phyloP scores from a whole-genome alignment of 1,140 invertebrate genomes.

The Drosophila pseudoananassae region DNA sequence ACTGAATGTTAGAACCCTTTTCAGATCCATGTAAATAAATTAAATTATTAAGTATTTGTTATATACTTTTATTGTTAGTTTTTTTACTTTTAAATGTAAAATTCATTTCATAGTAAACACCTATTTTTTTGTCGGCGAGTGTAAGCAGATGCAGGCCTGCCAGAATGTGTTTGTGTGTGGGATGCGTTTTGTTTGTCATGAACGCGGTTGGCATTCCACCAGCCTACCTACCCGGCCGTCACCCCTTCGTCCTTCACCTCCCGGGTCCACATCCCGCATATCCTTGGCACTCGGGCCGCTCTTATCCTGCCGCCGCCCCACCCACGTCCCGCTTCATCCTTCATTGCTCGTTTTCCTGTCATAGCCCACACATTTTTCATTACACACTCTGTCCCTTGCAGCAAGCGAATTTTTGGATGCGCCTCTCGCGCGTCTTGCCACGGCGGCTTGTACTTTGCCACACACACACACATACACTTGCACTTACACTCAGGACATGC shows the following conservation, averaged over 20 bases:
- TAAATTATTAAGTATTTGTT: too few species aligned
- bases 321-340: constrained; percentile 28
- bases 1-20: too few species aligned
- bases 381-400: constrained; percentile 61
- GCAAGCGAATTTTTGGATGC: constrained; percentile 60
- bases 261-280: constrained; percentile 9
- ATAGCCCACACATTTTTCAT: constrained; percentile 56
- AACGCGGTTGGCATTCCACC: constrained; percentile 45
- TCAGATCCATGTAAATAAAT: too few species aligned
- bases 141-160: constrained; percentile 2
- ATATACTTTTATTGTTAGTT: too few species aligned
- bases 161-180: constrained; percentile 26
- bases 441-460: constrained; percentile 53
- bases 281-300: neutral
- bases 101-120: neutral
- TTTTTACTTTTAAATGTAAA: too few species aligned
- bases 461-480: constrained; percentile 9
- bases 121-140: neutral
- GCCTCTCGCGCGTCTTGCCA: constrained; percentile 52
- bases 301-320: constrained; percentile 10
- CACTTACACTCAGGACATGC: constrained; percentile 1
- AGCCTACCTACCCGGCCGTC: constrained; percentile 33
- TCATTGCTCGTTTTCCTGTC: constrained; percentile 47
- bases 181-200: constrained; percentile 55
- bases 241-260: neutral